Evolutionary conservation across 1,140 invertebrate genomes (phyloP).

Genomic region (Antheraea mylitta): DNA sequence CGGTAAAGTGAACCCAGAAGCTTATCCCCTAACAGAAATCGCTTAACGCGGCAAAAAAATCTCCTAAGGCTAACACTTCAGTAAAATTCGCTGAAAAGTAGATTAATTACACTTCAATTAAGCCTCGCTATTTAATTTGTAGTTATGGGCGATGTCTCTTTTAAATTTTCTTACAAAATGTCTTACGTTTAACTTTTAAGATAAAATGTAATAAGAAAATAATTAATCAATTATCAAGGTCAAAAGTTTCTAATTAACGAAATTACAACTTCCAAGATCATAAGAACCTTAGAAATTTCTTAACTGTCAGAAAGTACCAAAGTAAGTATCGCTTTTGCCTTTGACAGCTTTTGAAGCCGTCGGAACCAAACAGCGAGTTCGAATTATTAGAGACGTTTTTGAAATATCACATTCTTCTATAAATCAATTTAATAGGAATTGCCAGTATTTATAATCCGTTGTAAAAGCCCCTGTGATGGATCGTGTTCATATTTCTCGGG

Average conservation of each 20-base stretch:
- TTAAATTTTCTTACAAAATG: too few species aligned
- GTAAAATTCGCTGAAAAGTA: too few species aligned
- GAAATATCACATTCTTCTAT: not conserved
- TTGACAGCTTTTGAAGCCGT: not conserved
- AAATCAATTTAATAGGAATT: conserved; percentile 2
- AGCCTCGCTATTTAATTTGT: too few species aligned
- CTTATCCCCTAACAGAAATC: too few species aligned
- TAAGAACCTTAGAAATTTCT: not conserved
- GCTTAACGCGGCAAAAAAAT: too few species aligned
- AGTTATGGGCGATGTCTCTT: too few species aligned
- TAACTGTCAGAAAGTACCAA: not conserved
- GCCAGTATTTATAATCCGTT: not conserved
- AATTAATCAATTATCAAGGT: not conserved
- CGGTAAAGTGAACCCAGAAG: too few species aligned
- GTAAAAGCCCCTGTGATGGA: not conserved
- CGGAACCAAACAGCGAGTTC: not conserved
- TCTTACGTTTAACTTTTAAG: too few species aligned
- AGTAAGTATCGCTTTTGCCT: not conserved
- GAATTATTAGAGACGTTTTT: not conserved
- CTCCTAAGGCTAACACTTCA: too few species aligned
- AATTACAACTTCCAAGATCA: not conserved
- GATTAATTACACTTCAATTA: too few species aligned
- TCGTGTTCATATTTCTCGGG: conserved; percentile 3
- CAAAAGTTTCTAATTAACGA: not conserved
- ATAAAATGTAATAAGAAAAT: not conserved